Conservation (phyloP, 2,888 invertebrate genomes). For the Pegoplata infirma region DNA sequence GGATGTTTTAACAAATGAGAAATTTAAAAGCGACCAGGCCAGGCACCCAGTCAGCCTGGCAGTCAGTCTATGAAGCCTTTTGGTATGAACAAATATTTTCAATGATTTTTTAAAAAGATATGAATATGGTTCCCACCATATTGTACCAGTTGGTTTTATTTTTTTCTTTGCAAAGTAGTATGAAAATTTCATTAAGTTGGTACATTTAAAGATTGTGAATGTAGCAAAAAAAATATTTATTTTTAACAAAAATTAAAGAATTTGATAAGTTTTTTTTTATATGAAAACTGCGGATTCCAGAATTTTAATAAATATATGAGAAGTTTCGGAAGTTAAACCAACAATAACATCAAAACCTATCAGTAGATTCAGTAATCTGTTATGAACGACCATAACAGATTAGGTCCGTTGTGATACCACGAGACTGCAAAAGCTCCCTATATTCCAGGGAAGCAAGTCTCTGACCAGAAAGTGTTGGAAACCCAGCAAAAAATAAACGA, state of each 20-base stretch:
- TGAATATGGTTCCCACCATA: conserved; percentile 74
- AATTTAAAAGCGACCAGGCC: conserved; percentile 41
- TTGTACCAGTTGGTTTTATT: neutral
- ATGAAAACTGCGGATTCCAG: no score
- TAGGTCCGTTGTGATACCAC: no score
- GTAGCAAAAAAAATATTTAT: neutral
- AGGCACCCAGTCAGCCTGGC: conserved; percentile 13
- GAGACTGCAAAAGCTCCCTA: no score
- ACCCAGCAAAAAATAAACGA: no score
- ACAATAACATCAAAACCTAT: no score
- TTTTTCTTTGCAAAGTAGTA: neutral
- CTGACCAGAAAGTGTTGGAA: no score
- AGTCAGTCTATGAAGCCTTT: conserved; percentile 14
- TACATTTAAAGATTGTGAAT: neutral
- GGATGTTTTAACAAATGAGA: conserved; percentile 64
- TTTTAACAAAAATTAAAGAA: neutral
- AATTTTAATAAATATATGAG: no score
- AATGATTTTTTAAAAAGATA: conserved; percentile 66
- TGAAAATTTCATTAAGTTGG: neutral
- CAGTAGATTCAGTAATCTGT: no score
- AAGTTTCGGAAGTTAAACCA: no score
- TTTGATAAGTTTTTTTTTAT: no score
- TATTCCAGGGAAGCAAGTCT: no score
- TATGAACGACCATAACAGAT: no score
- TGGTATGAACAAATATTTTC: conserved; percentile 47